A percentile compares a stretch with the other conserved stretches of the same genome.
Evolutionary conservation across 2,113 vertebrate species (phyloP).

Genomic region (Protomyctophum bolini): DNA sequence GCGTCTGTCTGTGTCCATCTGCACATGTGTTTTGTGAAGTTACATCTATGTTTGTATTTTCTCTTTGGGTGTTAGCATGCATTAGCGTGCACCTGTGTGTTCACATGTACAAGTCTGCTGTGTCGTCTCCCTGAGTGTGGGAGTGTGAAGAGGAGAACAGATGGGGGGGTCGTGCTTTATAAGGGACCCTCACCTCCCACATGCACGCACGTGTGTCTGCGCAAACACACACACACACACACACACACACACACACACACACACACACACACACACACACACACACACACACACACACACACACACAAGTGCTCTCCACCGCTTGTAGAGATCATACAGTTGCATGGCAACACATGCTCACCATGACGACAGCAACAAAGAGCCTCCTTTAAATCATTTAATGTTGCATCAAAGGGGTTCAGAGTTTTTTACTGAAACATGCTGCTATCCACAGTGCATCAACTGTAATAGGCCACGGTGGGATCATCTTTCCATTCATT

Average conservation of each 20-base stretch:
- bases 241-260: too few relatives aligned
- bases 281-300: slow-evolving; percentile 4
- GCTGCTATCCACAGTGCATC: neutral
- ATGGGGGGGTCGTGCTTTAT: slow-evolving; percentile 65
- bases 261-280: slow-evolving; percentile 3
- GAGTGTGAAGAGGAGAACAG: slow-evolving; percentile 65
- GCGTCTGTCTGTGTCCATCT: neutral
- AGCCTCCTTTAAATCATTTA: slow-evolving; percentile 41
- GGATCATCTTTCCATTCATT: slow-evolving; percentile 17
- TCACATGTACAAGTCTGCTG: slow-evolving; percentile 34
- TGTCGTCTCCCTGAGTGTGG: slow-evolving; percentile 59
- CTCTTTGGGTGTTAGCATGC: too few relatives aligned
- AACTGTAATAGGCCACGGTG: neutral
- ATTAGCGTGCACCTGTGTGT: too few relatives aligned
- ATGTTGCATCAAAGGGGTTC: slow-evolving; percentile 13
- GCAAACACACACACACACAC: neutral
- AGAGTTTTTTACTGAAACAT: slow-evolving; percentile 22
- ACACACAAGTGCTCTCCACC: slow-evolving; percentile 29
- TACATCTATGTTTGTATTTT: too few relatives aligned
- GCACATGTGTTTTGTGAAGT: slow-evolving; percentile 39
- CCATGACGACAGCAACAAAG: slow-evolving; percentile 44
- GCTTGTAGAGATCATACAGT: slow-evolving; percentile 41
- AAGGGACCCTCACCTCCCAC: too few relatives aligned
- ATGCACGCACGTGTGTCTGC: slow-evolving; percentile 1
- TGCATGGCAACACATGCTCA: slow-evolving; percentile 58